phyloP scores from a whole-genome alignment of 2,113 vertebrate species.

The Rhinoptilus africanus region DNA sequence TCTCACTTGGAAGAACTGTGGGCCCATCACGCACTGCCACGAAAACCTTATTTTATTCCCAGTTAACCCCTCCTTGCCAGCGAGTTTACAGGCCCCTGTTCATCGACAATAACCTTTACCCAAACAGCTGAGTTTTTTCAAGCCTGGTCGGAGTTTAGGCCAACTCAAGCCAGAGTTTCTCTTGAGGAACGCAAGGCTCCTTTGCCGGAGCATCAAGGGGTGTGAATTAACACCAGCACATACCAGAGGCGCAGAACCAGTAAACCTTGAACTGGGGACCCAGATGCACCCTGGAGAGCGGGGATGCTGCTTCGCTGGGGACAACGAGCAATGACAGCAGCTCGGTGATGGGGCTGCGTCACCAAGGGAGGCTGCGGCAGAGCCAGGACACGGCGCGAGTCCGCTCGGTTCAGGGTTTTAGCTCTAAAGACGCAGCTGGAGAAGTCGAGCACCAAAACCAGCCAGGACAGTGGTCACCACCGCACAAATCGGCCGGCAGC shows the following conservation, averaged over 20 bases:
- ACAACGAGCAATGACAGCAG: neutral
- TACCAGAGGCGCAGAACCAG: neutral
- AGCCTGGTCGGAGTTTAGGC: fast-evolving
- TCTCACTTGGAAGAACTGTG: neutral
- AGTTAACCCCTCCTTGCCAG: neutral
- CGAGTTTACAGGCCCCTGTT: fast-evolving
- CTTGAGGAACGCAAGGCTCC: neutral
- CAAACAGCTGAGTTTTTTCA: neutral
- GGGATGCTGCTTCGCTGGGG: neutral
- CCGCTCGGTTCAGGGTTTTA: neutral
- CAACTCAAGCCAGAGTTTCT: neutral
- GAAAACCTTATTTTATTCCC: neutral
- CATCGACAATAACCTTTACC: fast-evolving
- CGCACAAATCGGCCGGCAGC: neutral
- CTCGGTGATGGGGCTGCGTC: neutral
- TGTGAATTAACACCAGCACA: fast-evolving
- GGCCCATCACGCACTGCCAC: neutral
- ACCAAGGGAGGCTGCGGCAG: neutral
- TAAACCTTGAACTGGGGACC: neutral
- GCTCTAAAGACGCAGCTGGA: neutral
- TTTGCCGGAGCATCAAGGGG: neutral
- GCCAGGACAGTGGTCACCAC: too few relatives aligned
- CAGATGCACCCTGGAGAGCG: fast-evolving
- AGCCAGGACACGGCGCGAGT: neutral
- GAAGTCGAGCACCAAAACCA: neutral